Evolutionary conservation across 2,797 vertebrate species (phyloP), one percentile per base, ranked within the genome.

Genomic region (Melanotaenia trifasciata): DNA sequence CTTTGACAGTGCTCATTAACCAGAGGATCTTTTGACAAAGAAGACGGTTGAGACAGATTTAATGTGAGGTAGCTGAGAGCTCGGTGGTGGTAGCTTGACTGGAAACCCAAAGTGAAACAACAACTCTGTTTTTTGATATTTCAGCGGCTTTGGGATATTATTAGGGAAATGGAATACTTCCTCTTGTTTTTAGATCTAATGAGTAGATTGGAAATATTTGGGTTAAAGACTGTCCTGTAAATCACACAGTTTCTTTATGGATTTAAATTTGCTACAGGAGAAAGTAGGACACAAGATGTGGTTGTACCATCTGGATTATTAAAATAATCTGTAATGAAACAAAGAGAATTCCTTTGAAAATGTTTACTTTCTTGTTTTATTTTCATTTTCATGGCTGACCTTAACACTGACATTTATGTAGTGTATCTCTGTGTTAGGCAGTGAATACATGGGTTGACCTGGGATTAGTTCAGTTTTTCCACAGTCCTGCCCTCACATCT

Each of bases 381-480:
- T 68, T 62, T 40, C 2, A n/a, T 66, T 84, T 79, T 63, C 30
- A 67, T 43, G 66, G 57, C 51, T 67, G 62, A 60, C 51, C 32
- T 76, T 16, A 38, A 57, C 9, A 14, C 18, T 69, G 60, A 74
- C 58, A 63, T 77, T 69, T 54, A 53, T 14, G 18, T 24, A 33
- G 62, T 67, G 59, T 43, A 8, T 75, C 24, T 70, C 13, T 64
- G 61, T 67, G 61, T 77, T 67, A 47, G 30, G 59, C 36, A 2
- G 45, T 73, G 74, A 54, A 64, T 70, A 71, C n/a, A 65, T 59
- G 84, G 78, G 76, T 70, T 76, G 80, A 80, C 69, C 76, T 72
- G 57, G 66, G 70, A 73, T 89, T 88, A 90, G 76, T 88, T 91
- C 82, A 92, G 67, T 89, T 91, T 94, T 94, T 94, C 91, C 92